Percentiles rank a stretch among this genome's conserved stretches.
phyloP scores from a whole-genome alignment of 1,140 invertebrate species.

The Diachasma alloeum region DNA sequence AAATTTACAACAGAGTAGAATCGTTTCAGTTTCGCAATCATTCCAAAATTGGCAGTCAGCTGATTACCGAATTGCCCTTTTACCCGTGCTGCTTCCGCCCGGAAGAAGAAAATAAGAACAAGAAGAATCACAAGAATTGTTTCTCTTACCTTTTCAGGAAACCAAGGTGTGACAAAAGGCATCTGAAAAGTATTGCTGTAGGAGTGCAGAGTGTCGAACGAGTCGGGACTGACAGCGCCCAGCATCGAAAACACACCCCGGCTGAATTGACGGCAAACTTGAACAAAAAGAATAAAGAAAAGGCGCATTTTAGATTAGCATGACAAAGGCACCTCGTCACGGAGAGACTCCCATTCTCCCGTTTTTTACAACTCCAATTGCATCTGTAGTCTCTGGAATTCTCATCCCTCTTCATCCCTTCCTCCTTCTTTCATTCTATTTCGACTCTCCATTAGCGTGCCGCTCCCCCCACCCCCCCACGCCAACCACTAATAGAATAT shows the following conservation, averaged over 20 bases:
- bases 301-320: constrained; percentile 29
- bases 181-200: constrained; percentile 96
- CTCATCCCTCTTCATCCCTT: background rate
- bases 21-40: too few species aligned
- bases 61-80: too few species aligned
- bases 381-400: background rate
- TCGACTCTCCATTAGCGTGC: background rate
- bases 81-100: too few species aligned
- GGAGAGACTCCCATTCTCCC: background rate
- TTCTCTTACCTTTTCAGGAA: constrained; percentile 84
- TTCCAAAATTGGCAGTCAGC: too few species aligned
- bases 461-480: background rate
- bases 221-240: constrained; percentile 89
- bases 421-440: background rate
- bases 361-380: background rate
- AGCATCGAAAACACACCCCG: constrained; percentile 90
- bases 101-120: too few species aligned
- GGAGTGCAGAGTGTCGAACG: constrained; percentile 92
- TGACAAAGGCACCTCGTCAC: constrained; percentile 31
- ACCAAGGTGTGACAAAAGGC: constrained; percentile 94
- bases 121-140: background rate
- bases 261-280: constrained; percentile 92
- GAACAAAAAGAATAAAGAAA: constrained; percentile 54
- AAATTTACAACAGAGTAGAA: too few species aligned
- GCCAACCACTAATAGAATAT: background rate